Evolutionary conservation across 1,140 invertebrate species (phyloP).

Genomic region (Brachionus manjavacas): DNA sequence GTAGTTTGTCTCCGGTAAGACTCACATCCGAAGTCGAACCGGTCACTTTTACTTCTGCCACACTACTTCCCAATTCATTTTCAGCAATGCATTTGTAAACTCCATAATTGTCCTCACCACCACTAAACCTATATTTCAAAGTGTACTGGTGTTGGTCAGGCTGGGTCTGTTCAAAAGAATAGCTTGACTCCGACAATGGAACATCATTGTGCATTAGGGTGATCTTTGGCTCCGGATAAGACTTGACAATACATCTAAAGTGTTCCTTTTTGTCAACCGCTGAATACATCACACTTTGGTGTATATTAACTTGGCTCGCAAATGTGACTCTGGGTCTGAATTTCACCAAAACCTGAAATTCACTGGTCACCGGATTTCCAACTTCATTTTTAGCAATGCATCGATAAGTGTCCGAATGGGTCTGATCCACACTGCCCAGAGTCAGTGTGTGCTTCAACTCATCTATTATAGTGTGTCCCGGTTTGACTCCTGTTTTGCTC

Average conservation of each 20-base stretch:
- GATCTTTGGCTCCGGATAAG: constrained; percentile 2
- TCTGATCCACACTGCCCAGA: background rate
- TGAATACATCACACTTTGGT: constrained; percentile 31
- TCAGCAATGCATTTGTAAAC: constrained; percentile 22
- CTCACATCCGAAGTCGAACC: background rate
- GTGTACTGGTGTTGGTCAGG: background rate
- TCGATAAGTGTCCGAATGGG: constrained; percentile 33
- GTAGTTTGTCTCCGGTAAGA: background rate
- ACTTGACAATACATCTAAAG: background rate
- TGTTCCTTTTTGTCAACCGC: constrained; percentile 13
- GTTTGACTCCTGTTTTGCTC: constrained; percentile 37
- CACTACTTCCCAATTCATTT: constrained; percentile 6
- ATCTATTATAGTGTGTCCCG: constrained; percentile 20
- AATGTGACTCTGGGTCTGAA: background rate
- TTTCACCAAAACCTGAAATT: constrained; percentile 36
- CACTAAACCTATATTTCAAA: background rate
- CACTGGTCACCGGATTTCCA: constrained; percentile 22
- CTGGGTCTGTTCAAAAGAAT: background rate
- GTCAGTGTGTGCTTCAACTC: background rate
- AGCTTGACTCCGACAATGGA: background rate
- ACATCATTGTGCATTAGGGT: background rate
- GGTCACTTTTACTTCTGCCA: background rate
- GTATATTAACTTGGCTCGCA: background rate
- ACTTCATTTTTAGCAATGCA: constrained; percentile 41
- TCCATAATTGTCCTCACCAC: background rate